A percentile compares a stretch with the other conserved stretches of the same genome.
phyloP scores from a whole-genome alignment of 2,797 vertebrate species.

The Potorous gilbertii region DNA sequence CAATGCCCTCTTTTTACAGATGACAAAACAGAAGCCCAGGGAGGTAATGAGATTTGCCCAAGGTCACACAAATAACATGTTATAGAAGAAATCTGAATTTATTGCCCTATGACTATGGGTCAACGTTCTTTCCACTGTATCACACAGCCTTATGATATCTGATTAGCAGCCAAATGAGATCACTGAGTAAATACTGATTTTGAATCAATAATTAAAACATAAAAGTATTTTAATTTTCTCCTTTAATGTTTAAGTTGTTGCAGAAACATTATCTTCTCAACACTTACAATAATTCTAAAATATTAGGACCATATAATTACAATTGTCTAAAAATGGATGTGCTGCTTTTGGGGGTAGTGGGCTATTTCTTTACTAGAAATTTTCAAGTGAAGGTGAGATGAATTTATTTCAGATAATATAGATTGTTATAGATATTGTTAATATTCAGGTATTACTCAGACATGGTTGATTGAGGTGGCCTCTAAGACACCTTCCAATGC shows the following conservation, averaged over 20 bases:
- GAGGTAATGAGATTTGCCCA: not conserved
- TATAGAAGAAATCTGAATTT: not conserved
- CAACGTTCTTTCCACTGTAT: not conserved
- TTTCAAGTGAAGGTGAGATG: not conserved
- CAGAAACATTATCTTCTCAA: slow-evolving; percentile 35
- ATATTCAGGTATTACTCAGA: not conserved
- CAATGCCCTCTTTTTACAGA: not conserved
- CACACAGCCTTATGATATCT: not conserved
- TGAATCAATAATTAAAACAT: not conserved
- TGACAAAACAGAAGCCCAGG: not conserved
- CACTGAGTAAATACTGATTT: not conserved
- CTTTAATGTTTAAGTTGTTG: slow-evolving; percentile 29
- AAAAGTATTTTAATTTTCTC: slow-evolving; percentile 9
- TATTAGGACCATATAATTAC: not conserved
- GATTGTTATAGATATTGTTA: too few species aligned
- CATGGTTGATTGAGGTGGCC: not conserved
- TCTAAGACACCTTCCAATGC: not conserved
- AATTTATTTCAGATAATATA: not conserved
- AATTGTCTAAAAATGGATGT: not conserved
- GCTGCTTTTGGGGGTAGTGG: not conserved
- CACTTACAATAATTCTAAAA: slow-evolving; percentile 15
- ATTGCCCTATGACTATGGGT: not conserved
- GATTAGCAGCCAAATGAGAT: not conserved
- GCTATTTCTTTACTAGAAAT: not conserved
- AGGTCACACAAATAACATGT: not conserved